Evolutionary conservation across 2,797 vertebrate species (phyloP), one percentile per base, ranked within the genome.

Genomic region (Sphenodon punctatus): DNA sequence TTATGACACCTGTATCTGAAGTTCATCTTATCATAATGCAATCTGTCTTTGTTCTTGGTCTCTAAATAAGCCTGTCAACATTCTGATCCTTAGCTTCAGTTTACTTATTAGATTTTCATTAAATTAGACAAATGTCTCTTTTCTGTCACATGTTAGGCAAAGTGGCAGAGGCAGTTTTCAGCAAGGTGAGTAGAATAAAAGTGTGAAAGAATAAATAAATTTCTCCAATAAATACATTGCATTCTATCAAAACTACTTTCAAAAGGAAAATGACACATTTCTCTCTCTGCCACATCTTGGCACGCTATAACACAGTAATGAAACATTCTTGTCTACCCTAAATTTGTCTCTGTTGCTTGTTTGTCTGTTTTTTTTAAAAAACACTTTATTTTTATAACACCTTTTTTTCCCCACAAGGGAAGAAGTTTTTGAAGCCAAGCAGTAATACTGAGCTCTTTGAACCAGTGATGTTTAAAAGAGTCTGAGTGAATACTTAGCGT

Each of bases 21-120:
- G 56, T 87, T 84, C n/a, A n/a, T 66, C 20, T 84, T 85, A 10
- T 75, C 15, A 58, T 76, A 76, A 41, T 20, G 32, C 76, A 60
- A 82, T 71, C 63, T 84, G 25, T 80, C 55, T 36, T 58, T 58
- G 32, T 88, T 88, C 42, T 75, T 78, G 30, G 76, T 85, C 59
- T 49, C 12, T 58, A 78, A 88, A 56, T 72, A 67, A 79, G 30
- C 34, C 67, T 88, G 64, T 78, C 69, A 85, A 39, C 72, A 49
- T 48, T 12, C 34, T 67, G 6, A 12, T 74, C 87, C 43, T 32
- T 67, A 43, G 59, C 23, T 68, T 87, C 20, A 60, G 76, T 78
- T 76, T 74, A 59, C 19, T 78, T 66, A 66, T 2, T 8, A 42
- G 1, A 51, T 75, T 78, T 69, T 55, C 42, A 82, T 71, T 80